Evolutionary conservation across 2,888 invertebrate genomes (phyloP).

Genomic region (Cephus rjabovi): DNA sequence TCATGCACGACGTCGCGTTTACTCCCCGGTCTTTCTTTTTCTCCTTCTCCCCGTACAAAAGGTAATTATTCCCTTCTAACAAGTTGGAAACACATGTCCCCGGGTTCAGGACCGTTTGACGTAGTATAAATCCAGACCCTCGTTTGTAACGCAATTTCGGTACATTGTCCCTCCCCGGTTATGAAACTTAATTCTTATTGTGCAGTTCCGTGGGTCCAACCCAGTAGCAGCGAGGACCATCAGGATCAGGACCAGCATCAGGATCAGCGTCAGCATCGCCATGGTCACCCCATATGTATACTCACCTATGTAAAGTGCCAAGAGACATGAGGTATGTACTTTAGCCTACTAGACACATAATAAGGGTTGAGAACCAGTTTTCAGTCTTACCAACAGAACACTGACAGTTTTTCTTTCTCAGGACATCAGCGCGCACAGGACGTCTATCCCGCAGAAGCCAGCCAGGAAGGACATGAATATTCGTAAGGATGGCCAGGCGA

Average conservation of each 20-base stretch:
- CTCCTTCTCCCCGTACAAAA: constrained; percentile 23
- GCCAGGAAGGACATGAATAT: constrained; percentile 30
- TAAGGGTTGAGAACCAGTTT: background rate
- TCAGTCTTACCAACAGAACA: background rate
- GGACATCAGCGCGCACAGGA: background rate
- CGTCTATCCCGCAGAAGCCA: background rate
- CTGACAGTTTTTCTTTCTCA: constrained; percentile 17
- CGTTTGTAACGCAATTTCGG: constrained; percentile 58
- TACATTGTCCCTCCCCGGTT: constrained; percentile 54
- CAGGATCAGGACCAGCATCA: background rate
- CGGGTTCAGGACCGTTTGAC: constrained; percentile 51
- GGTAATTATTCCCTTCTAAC: constrained; percentile 53
- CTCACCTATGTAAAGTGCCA: background rate
- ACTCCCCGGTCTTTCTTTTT: background rate
- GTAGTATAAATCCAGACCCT: constrained; percentile 53
- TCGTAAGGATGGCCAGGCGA: constrained; percentile 11
- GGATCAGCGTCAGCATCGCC: background rate
- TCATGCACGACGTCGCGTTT: background rate
- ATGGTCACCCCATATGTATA: background rate
- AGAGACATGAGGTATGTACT: background rate
- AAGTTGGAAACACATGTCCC: constrained; percentile 58
- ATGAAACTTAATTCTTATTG: constrained; percentile 60
- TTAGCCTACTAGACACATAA: background rate
- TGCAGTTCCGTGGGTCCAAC: constrained; percentile 27
- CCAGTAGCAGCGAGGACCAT: background rate